Base-by-base conservation (phyloP, 92 coral and sea anemone genomes). In the Hydrozoanthus gracilis region DNA sequence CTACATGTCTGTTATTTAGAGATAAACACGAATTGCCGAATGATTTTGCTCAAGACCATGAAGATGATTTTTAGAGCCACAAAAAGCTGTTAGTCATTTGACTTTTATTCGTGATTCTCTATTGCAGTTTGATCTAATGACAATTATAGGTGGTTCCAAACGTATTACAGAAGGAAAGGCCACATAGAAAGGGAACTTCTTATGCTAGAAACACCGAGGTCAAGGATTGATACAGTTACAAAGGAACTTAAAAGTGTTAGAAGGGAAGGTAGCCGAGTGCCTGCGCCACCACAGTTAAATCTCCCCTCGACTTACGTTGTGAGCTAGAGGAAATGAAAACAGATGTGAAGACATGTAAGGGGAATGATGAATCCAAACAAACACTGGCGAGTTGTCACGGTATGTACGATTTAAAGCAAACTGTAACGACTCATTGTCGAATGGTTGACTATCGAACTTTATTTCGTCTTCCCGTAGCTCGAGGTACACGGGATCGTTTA, bases 61-160 rank as follows among this genome's bases (percentile, higher is more conserved):
- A 47, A 4, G 76, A 66, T 45, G 60, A 87, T 12, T 64, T 75
- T 67, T 20, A 48, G 64, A 79, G 78, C 15, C 83, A 79, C 15
- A 20, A 45, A 54, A 16, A 15, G 62, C 44, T 51, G 69, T 71
- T 76, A 44, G 69, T 78, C 51, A 5, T 78, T 12, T 46, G 58
- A 27, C 2, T 76, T 64, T 86, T 20, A 27, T 86, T 73, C 64
- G 73, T 49, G 88, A 85, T 55, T 83, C 87, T 13, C 8, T 86
- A 39, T n/a, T 86, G 8, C 85, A 86, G 69, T 87, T 87, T 68
- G 89, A 77, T 45, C 73, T 87, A 13, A 67, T 77, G 77, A 87
- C 83, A 20, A 66, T 77, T 67, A 13, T 66, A 47, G 89, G 65
- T 13, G 89, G 77, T 87, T 87, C 17, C 66, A 70, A 20, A 20